Evolutionary conservation across 1,140 invertebrate species (phyloP).

Genomic region (Onthophagus taurus): DNA sequence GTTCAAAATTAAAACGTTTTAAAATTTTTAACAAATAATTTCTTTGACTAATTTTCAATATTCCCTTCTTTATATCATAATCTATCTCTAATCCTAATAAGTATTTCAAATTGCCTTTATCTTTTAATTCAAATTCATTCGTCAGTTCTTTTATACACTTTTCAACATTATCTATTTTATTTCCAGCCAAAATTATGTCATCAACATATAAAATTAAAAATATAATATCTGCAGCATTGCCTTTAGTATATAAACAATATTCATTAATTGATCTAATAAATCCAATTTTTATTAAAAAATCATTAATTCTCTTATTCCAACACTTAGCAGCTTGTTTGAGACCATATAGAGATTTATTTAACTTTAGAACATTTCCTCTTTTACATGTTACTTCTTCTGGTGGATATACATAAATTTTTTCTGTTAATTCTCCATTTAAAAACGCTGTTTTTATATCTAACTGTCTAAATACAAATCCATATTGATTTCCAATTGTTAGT

Average conservation of each 20-base stretch:
- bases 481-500: slow-evolving; percentile 30
- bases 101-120: slow-evolving; percentile 2
- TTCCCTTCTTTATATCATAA: slow-evolving; percentile 7
- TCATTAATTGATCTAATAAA: slow-evolving; percentile 11
- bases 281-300: slow-evolving; percentile 14
- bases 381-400: slow-evolving; percentile 22
- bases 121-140: slow-evolving; percentile 9
- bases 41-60: slow-evolving; percentile 11
- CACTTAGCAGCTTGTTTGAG: slow-evolving; percentile 6
- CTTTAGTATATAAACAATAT: slow-evolving; percentile 3
- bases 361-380: slow-evolving; percentile 3
- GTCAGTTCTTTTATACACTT: slow-evolving; percentile 5
- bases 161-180: slow-evolving; percentile 5
- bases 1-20: slow-evolving; percentile 11
- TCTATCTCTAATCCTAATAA: slow-evolving; percentile 11
- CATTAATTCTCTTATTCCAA: slow-evolving; percentile 12
- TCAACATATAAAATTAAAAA: slow-evolving; percentile 18
- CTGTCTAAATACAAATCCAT: slow-evolving; percentile 29
- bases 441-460: slow-evolving; percentile 40
- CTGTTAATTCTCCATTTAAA: slow-evolving; percentile 35
- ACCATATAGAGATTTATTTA: slow-evolving; percentile 7
- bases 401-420: slow-evolving; percentile 34
- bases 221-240: slow-evolving; percentile 1
- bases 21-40: slow-evolving; percentile 6
- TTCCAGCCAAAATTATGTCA: slow-evolving; percentile 16